Evolutionary conservation across 2,113 vertebrate genomes (phyloP), one percentile per base, ranked within the genome.

Genomic region (Zosterops hypoxanthus): DNA sequence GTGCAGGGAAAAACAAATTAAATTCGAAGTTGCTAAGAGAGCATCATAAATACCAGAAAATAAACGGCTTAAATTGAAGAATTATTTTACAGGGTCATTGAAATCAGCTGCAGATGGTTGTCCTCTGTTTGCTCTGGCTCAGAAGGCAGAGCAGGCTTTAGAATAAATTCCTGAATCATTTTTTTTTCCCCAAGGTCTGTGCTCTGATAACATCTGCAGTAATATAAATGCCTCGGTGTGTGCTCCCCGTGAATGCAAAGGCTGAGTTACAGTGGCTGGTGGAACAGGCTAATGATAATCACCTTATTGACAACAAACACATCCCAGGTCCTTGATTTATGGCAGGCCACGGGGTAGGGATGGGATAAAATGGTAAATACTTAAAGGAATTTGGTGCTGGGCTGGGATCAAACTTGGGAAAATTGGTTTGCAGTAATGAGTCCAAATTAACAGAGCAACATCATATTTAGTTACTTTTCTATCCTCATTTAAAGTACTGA

Each of bases 121-220:
- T 85, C 80, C 83, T 92, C 56, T 91, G 80, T 85, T 83, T 95
- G 70, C 47, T 92, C 57, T 73, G 78, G 70, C 70, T 77, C 55
- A 64, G 80, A 61, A 90, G 64, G 87, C 86, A 72, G 73, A 86
- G 86, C 80, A 60, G 65, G 36, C 80, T 94, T 92, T 82, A 64
- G 61, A 91, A 94, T 46, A 86, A 86, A 85, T 87, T 76, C 89
- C 66, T 39, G 49, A 53, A 56, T 89, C 15, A 2, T 78, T 82
- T 88, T 91, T 79, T 82, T 78, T 25, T 46, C 9, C 9, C 57
- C 71, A 56, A 95, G 88, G 83, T 79, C 72, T 92, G 70, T 60
- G 59, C 86, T 92, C 66, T 64, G 94, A 94, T 95, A 94, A 90
- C 81, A 85, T 96, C 94, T 95, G 92, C 73, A 86, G 91, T 12